A percentile compares a stretch with the other conserved stretches of the same genome.
These are phyloP conservation scores for Tragelaphus oryx DNA, from an alignment of 2,797 vertebrate genomes.

Conservation along the genomic window DNA sequence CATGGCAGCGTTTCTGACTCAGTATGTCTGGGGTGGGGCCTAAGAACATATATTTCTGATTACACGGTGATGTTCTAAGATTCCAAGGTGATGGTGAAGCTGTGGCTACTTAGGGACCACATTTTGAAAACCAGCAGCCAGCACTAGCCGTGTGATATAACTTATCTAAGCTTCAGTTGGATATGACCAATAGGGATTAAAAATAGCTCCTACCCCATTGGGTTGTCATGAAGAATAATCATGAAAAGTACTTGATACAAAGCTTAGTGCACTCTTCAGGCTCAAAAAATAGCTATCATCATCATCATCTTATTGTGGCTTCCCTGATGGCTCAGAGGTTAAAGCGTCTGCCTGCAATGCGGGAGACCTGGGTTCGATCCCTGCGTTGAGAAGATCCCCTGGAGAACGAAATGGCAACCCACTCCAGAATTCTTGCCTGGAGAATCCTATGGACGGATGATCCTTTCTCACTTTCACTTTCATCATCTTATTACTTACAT, in stretches of 20 bases:
- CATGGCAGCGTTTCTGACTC: background rate
- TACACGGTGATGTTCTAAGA: background rate
- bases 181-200: background rate
- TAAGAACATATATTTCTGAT: background rate
- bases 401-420: no score
- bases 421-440: no score
- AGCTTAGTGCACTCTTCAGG: background rate
- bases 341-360: no score
- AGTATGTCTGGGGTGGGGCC: background rate
- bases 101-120: background rate
- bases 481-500: background rate
- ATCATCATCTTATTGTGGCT: background rate
- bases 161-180: background rate
- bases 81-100: background rate
- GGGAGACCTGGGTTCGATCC: no score
- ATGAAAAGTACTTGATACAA: background rate
- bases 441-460: no score
- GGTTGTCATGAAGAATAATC: background rate
- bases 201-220: background rate
- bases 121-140: background rate
- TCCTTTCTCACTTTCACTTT: no score
- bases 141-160: background rate
- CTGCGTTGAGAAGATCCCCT: no score
- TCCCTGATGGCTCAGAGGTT: no score
- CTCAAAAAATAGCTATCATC: background rate